Percentiles rank a stretch among this genome's conserved stretches.
These are phyloP conservation scores for Enteromius argenteus DNA, from an alignment of 2,797 vertebrate species.

Conservation along the genomic window DNA sequence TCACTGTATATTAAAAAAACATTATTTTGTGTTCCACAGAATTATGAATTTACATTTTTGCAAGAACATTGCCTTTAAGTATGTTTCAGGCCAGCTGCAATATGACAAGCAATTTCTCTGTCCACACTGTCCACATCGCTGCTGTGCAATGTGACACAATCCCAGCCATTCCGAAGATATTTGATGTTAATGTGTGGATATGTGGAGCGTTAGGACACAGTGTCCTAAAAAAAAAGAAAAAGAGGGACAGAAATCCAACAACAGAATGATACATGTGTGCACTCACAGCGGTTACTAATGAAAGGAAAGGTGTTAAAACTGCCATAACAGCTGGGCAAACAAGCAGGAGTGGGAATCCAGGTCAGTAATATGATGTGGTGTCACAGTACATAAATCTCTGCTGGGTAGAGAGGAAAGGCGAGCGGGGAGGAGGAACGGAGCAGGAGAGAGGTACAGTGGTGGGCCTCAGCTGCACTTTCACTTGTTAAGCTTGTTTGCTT, in stretches of 20 bases:
- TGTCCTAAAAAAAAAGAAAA: not conserved
- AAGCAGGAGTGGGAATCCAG: constrained; percentile 56
- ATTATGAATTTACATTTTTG: not conserved
- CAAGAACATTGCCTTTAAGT: not conserved
- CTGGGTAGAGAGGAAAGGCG: constrained; percentile 19
- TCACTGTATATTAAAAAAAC: not conserved
- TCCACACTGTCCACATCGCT: not conserved
- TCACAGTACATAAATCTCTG: constrained; percentile 61
- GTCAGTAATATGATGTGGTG: constrained; percentile 65
- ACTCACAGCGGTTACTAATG: constrained; percentile 9
- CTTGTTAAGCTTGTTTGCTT: constrained; percentile 64
- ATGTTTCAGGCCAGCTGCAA: not conserved
- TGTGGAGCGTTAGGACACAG: not conserved
- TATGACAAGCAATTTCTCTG: not conserved
- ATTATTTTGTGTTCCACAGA: not conserved
- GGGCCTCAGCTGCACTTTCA: constrained; percentile 62
- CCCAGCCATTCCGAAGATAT: not conserved
- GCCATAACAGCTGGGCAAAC: constrained; percentile 39
- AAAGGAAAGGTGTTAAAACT: constrained; percentile 47
- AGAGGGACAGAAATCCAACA: not conserved
- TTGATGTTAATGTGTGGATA: not conserved
- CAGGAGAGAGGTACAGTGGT: constrained; percentile 20
- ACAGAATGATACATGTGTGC: not conserved
- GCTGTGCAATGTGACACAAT: not conserved
- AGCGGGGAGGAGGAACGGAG: constrained; percentile 7